Evolutionary conservation across 1,140 invertebrate species (phyloP).

Genomic region (Riptortus pedestris): DNA sequence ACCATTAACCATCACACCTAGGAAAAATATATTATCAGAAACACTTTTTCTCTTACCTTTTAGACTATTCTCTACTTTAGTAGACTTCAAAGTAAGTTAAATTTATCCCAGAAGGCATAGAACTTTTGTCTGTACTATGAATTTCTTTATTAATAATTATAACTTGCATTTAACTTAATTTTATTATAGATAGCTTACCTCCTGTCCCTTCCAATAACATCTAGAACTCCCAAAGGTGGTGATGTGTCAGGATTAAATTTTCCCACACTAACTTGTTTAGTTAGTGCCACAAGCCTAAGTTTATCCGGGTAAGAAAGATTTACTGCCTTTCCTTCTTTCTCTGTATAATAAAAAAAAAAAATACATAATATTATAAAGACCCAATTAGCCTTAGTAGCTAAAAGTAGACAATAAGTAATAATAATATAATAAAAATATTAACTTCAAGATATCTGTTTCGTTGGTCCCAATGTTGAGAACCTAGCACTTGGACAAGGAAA

Average conservation of each 20-base stretch:
- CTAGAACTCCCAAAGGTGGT: conserved; percentile 79
- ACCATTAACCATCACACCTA: too few species aligned
- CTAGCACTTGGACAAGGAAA: too few species aligned
- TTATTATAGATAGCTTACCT: conserved; percentile 41
- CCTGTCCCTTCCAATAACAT: conserved; percentile 88
- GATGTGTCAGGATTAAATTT: conserved; percentile 64
- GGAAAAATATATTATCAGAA: too few species aligned
- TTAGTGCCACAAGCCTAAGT: conserved; percentile 79
- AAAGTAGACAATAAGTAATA: too few species aligned
- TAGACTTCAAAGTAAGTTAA: too few species aligned
- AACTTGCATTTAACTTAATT: neutral
- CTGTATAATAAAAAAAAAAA: conserved; percentile 45
- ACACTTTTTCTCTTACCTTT: too few species aligned
- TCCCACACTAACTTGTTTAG: conserved; percentile 81
- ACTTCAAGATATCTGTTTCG: too few species aligned
- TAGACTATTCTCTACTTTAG: too few species aligned
- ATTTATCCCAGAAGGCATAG: too few species aligned
- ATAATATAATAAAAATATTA: too few species aligned
- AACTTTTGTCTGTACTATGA: neutral
- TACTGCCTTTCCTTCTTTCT: conserved; percentile 91
- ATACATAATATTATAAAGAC: conserved; percentile 20
- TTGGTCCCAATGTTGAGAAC: too few species aligned
- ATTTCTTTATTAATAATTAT: neutral
- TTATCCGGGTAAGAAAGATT: conserved; percentile 91
- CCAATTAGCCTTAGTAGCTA: too few species aligned